These are phyloP conservation scores for Leucopsar rothschildi DNA, from an alignment of 2,113 vertebrate genomes.

Conservation along the genomic window DNA sequence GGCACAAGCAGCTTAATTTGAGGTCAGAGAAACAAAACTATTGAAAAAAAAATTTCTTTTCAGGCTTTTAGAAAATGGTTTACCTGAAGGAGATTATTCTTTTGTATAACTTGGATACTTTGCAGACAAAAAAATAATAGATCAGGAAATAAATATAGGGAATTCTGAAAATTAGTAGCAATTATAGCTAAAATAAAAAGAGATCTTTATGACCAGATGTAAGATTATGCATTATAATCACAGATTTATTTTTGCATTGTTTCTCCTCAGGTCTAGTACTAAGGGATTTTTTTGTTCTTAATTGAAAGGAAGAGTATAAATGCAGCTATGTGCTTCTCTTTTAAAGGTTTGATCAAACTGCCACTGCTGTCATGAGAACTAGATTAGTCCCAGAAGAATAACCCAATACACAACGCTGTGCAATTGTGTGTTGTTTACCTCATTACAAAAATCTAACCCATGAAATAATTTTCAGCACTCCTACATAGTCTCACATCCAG, in stretches of 20 bases:
- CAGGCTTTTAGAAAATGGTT: neutral
- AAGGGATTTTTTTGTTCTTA: neutral
- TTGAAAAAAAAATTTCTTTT: neutral
- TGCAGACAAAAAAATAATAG: neutral
- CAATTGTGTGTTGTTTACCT: conserved; percentile 47
- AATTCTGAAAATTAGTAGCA: conserved; percentile 17
- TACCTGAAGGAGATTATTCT: neutral
- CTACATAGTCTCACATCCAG: conserved; percentile 4
- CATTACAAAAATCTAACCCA: conserved; percentile 57
- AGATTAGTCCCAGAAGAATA: conserved; percentile 46
- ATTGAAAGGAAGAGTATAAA: conserved; percentile 29
- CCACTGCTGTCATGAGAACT: neutral
- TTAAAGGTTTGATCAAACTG: conserved; percentile 45
- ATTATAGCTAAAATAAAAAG: neutral
- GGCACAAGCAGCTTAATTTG: neutral
- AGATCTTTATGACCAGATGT: neutral
- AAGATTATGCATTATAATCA: neutral
- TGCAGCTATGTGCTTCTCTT: conserved; percentile 3
- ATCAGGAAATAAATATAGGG: neutral
- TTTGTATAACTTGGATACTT: neutral
- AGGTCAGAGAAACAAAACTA: neutral
- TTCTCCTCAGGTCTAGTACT: neutral
- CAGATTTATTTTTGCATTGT: conserved; percentile 11
- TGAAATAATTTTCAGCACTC: conserved; percentile 48
- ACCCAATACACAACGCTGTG: neutral